Conservation (phyloP, 2,113 vertebrate species). For the Onychorhynchus coronatus region DNA sequence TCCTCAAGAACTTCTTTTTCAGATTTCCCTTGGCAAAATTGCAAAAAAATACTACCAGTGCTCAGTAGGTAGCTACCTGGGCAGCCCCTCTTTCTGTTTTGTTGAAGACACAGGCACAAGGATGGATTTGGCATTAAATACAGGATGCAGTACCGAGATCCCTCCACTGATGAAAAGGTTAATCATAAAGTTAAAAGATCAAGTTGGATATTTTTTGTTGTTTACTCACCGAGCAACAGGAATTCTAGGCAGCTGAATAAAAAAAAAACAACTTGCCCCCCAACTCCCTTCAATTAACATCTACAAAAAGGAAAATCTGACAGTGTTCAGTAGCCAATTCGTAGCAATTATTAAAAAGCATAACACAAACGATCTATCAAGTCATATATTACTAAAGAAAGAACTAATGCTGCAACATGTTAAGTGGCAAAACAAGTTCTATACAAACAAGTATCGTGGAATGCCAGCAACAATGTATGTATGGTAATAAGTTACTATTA, state of each 20-base stretch:
- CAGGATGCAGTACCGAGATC: background rate
- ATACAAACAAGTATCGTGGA: conserved; percentile 44
- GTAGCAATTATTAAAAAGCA: background rate
- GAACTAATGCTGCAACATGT: background rate
- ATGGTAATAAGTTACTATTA: conserved; percentile 67
- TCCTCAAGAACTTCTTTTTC: background rate
- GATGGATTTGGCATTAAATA: background rate
- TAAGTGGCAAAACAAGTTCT: background rate
- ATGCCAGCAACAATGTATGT: conserved; percentile 56
- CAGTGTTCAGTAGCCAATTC: background rate
- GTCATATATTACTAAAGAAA: background rate
- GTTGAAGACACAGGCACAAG: background rate
- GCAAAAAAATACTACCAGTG: background rate
- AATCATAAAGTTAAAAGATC: background rate
- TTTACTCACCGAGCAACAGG: background rate
- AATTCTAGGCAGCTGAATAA: background rate
- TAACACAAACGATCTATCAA: background rate
- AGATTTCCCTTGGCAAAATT: background rate
- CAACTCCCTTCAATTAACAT: background rate
- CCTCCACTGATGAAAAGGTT: background rate
- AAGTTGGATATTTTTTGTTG: background rate
- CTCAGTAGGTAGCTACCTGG: background rate
- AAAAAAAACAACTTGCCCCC: background rate
- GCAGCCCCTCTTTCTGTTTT: background rate
- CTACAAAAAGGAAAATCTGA: background rate